Evolutionary conservation across 2,888 invertebrate genomes (phyloP), one percentile per base, ranked within the genome.

Genomic region (Drosophila eohydei): DNA sequence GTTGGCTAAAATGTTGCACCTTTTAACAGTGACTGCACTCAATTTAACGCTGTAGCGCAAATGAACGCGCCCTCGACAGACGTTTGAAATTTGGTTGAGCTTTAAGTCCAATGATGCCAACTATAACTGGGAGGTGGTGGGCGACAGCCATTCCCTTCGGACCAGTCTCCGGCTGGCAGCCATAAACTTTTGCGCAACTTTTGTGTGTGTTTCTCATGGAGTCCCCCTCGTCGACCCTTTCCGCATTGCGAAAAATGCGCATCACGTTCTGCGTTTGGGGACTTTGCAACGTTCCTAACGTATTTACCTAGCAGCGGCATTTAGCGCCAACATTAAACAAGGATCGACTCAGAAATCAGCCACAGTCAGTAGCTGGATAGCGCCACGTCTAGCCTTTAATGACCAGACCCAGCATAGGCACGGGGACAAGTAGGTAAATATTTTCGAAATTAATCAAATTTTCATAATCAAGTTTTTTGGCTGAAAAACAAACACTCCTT

Each of bases 201-300:
- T 87, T 89, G 68, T 84, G 59, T 77, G 69, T 64, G 52, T 67
- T 69, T 64, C 64, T 46, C 57, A 40, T 34, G 9, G 9, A 30
- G 9, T 11, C 48, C 11, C 30, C 11, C 50, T n/a, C 41, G 21
- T 14, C 30, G 32, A 11, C 16, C 41, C 41, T 14, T 41, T 32
- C 43, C 72, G 86, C 84, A 83, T 43, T 86, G 84, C 88, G 80
- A 87, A 83, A 87, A 90, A 87, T 90, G 87, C 90, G 88, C 89
- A 89, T 90, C 90, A 87, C 87, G 90, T 87, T 86, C 55, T 75
- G 40, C 70, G 88, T 86, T 86, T 71, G 73, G 77, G 72, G 89
- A 84, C 63, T 58, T 58, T 38, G 57, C 69, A 76, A 69, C 60
- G 83, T 64, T 70, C 55, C 66, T 54, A 69, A 65, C 64, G 79